A percentile compares a stretch with the other conserved stretches of the same genome.
Conservation (phyloP, 1,140 invertebrate genomes). For the Rhopalosiphum padi region DNA sequence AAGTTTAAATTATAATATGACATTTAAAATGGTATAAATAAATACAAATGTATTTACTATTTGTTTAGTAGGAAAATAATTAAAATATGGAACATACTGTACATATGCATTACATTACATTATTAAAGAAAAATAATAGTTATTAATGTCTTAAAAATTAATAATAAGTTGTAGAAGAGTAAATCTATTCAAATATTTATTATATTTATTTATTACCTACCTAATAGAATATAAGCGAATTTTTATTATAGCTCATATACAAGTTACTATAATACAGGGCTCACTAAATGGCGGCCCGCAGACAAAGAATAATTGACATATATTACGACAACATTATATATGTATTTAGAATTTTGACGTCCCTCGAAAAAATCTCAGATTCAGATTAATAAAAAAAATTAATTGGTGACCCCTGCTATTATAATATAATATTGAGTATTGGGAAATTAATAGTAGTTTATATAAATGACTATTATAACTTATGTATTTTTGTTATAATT, state of each 20-base stretch:
- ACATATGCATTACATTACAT: neutral
- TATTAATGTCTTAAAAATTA: neutral
- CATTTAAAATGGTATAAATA: neutral
- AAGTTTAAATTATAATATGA: neutral
- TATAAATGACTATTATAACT: neutral
- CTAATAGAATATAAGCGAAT: neutral
- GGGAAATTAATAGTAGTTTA: neutral
- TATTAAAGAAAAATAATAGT: neutral
- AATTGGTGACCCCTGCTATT: too few species aligned
- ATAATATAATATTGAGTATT: neutral
- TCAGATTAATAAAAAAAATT: too few species aligned
- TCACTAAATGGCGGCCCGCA: too few species aligned
- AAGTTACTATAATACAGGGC: too few species aligned
- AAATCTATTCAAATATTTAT: neutral
- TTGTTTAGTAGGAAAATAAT: neutral
- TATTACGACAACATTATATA: too few species aligned
- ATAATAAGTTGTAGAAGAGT: neutral
- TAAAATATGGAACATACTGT: neutral
- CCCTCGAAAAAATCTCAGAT: too few species aligned
- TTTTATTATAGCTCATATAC: neutral
- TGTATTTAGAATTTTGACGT: too few species aligned
- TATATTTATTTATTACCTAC: neutral
- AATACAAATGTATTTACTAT: neutral
- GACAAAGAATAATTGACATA: too few species aligned
- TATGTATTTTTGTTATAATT: neutral